These are phyloP conservation scores for Salmo trutta DNA, from an alignment of 2,797 vertebrate genomes.

Conservation along the genomic window DNA sequence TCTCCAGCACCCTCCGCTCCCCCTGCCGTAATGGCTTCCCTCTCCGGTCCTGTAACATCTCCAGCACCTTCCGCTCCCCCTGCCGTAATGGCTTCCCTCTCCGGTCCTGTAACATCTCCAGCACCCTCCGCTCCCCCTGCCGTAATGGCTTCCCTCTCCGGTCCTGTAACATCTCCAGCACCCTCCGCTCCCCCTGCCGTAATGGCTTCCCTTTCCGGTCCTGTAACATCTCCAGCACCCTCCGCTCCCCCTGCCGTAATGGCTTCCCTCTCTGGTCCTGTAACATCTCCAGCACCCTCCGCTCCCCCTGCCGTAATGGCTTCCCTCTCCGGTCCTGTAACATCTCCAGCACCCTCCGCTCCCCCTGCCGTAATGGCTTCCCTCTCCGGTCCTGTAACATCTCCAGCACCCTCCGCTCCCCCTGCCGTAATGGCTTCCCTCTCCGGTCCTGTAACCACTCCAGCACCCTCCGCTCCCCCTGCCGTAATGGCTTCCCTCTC, in stretches of 20 bases:
- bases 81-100: no score
- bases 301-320: not conserved
- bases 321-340: not conserved
- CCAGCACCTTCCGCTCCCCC: slow-evolving; percentile 32
- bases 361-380: not conserved
- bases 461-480: no score
- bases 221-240: not conserved
- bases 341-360: not conserved
- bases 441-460: not conserved
- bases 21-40: not conserved
- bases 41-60: not conserved
- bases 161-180: not conserved
- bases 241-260: not conserved
- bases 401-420: no score
- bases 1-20: no score
- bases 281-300: slow-evolving; percentile 28
- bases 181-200: not conserved
- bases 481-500: not conserved
- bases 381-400: not conserved
- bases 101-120: not conserved
- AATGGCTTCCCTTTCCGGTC: not conserved
- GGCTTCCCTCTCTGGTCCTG: not conserved
- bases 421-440: not conserved
- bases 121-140: no score
- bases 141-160: not conserved